phyloP scores from a whole-genome alignment of 2,888 invertebrate species.

The Neelides folsomi region DNA sequence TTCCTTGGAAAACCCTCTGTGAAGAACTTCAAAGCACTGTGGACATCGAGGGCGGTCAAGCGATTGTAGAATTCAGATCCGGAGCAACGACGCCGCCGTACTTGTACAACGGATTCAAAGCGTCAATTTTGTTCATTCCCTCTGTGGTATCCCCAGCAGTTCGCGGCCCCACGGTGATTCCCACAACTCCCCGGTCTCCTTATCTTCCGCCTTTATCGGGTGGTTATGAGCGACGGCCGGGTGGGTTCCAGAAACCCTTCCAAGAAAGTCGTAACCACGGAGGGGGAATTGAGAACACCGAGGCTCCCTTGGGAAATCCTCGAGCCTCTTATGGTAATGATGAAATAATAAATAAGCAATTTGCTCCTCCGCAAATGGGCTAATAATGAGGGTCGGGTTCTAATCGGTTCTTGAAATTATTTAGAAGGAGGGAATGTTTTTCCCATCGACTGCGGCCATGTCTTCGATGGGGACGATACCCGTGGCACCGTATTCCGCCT shows the following conservation, averaged over 20 bases:
- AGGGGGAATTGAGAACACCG: constrained; percentile 6
- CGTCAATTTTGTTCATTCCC: constrained; percentile 24
- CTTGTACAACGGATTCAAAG: constrained; percentile 28
- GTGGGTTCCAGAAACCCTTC: not conserved
- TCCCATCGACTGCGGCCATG: constrained; percentile 28
- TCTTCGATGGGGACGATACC: constrained; percentile 24
- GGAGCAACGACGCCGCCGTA: constrained; percentile 25
- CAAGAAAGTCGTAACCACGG: not conserved
- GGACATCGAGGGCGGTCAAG: constrained; percentile 27
- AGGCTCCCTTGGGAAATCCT: constrained; percentile 24
- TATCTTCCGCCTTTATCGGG: not conserved
- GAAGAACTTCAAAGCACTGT: constrained; percentile 12
- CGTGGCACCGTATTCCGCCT: constrained; percentile 27
- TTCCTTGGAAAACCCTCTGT: constrained; percentile 27
- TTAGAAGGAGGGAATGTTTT: constrained; percentile 19
- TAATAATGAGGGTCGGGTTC: not conserved
- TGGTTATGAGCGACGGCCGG: not conserved
- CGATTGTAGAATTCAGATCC: constrained; percentile 27
- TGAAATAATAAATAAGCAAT: constrained; percentile 3
- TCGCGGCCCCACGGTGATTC: not conserved
- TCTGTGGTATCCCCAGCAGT: constrained; percentile 2
- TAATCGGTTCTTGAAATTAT: constrained; percentile 1
- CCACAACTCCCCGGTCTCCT: not conserved
- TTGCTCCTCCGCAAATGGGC: not conserved
- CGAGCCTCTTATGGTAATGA: constrained; percentile 22